phyloP scores from a whole-genome alignment of 2,888 invertebrate species.

The Plusia festucae region DNA sequence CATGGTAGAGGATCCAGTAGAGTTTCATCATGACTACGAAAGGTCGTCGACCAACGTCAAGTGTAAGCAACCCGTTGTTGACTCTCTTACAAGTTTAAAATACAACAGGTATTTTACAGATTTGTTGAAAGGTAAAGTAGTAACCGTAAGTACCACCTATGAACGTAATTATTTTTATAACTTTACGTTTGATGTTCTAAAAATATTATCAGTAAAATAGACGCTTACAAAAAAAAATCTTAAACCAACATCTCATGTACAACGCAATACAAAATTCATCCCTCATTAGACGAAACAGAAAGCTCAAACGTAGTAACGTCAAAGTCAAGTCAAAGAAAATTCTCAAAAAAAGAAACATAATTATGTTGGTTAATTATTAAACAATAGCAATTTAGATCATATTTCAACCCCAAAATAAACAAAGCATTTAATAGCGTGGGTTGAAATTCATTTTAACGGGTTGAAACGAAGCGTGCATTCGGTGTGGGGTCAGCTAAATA shows the following conservation, averaged over 20 bases:
- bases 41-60: too few relatives aligned
- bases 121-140: too few relatives aligned
- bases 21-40: too few relatives aligned
- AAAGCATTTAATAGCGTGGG: slow-evolving; percentile 20
- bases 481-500: slow-evolving; percentile 6
- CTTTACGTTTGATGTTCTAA: too few relatives aligned
- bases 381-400: background rate
- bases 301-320: background rate
- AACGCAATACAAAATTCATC: background rate
- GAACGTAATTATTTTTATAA: too few relatives aligned
- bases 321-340: background rate
- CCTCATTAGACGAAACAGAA: background rate
- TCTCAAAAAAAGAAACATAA: background rate
- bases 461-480: slow-evolving; percentile 26
- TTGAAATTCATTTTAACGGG: slow-evolving; percentile 3
- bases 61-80: too few relatives aligned
- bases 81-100: too few relatives aligned
- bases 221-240: background rate
- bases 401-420: slow-evolving; percentile 17
- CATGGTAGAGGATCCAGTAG: too few relatives aligned
- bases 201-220: too few relatives aligned
- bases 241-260: background rate
- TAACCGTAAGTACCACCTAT: too few relatives aligned
- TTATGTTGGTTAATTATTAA: background rate
- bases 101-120: too few relatives aligned